These are phyloP conservation scores for Coboldia fuscipes DNA, from an alignment of 1,140 invertebrate species.

Conservation along the genomic window DNA sequence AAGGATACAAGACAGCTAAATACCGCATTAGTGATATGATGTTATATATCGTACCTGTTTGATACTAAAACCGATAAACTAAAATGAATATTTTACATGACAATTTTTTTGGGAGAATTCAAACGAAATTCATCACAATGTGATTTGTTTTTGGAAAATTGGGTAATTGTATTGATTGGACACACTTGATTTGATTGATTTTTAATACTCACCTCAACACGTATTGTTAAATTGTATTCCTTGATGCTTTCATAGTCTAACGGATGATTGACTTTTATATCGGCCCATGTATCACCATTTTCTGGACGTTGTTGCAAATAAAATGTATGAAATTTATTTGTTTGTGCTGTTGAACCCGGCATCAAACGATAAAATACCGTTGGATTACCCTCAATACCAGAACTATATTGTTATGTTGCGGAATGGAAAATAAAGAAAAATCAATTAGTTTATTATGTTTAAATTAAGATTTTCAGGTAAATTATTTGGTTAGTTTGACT, in stretches of 20 bases:
- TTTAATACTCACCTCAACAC: conserved; percentile 59
- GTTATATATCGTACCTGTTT: no score
- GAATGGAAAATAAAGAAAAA: background rate
- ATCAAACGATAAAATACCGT: conserved; percentile 87
- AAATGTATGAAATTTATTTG: conserved; percentile 88
- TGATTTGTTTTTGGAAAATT: background rate
- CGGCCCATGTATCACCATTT: conserved; percentile 78
- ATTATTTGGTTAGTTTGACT: no score
- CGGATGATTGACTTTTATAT: conserved; percentile 90
- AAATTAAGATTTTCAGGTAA: no score
- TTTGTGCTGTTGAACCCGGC: conserved; percentile 84
- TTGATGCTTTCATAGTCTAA: conserved; percentile 87
- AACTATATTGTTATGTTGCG: conserved; percentile 30
- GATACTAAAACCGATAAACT: conserved; percentile 5
- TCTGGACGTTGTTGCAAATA: conserved; percentile 83
- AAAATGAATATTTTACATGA: conserved; percentile 4
- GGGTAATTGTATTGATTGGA: background rate
- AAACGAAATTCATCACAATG: no score
- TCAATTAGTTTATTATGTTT: background rate
- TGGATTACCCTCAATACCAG: conserved; percentile 86
- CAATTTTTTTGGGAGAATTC: conserved; percentile 3
- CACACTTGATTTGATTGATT: background rate
- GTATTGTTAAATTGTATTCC: conserved; percentile 87
- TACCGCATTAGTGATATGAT: no score
- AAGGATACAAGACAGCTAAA: no score